These are phyloP conservation scores for Luscinia luscinia DNA, from an alignment of 2,797 vertebrate species.

Conservation along the genomic window DNA sequence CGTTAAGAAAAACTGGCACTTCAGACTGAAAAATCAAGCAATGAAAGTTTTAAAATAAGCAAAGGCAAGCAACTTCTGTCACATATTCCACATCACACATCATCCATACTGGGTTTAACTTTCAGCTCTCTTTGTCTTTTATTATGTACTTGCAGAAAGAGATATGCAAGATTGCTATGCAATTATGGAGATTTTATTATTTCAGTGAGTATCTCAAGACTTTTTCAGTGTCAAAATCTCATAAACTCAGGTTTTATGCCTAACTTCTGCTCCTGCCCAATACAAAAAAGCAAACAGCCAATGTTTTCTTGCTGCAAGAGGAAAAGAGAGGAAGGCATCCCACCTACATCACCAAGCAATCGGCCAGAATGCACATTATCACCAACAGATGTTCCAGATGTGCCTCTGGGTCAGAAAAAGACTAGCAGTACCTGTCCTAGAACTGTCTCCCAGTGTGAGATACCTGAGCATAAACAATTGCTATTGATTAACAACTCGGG, in stretches of 20 bases:
- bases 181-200: neutral
- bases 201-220: neutral
- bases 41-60: conserved; percentile 30
- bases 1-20: neutral
- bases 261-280: neutral
- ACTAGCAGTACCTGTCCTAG: neutral
- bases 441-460: neutral
- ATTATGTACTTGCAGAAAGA: neutral
- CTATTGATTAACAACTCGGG: neutral
- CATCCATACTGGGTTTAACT: neutral
- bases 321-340: neutral
- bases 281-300: neutral
- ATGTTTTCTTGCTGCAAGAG: neutral
- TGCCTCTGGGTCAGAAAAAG: neutral
- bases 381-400: neutral
- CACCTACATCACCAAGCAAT: neutral
- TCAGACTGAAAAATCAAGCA: neutral
- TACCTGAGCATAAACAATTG: neutral
- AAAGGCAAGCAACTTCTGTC: neutral
- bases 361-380: neutral
- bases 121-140: neutral
- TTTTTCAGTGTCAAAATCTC: neutral
- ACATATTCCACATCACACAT: neutral
- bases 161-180: fast-evolving
- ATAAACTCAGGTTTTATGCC: neutral